A percentile compares a stretch with the other conserved stretches of the same genome.
phyloP scores from a whole-genome alignment of 1,140 invertebrate species.

The Zaprionus inermis region DNA sequence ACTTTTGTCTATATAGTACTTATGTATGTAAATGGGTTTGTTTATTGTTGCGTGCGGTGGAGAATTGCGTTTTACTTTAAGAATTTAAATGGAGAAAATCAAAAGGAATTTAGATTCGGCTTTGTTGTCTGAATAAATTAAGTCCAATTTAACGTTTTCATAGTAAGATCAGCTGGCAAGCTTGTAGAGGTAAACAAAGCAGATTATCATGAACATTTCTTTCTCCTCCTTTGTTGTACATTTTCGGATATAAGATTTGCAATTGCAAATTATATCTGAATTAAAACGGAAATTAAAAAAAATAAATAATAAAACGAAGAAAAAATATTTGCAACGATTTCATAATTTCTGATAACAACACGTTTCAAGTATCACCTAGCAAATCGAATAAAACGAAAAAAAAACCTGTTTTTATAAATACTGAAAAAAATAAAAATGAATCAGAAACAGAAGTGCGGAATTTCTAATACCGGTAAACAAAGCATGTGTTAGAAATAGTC shows the following conservation, averaged over 20 bases:
- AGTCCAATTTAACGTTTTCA: background rate
- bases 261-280: background rate
- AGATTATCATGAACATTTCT: background rate
- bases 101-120: background rate
- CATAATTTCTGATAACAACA: background rate
- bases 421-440: background rate
- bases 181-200: background rate
- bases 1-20: background rate
- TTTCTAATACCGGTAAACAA: background rate
- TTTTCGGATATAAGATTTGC: background rate
- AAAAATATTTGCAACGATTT: background rate
- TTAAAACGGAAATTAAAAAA: too few relatives aligned
- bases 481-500: background rate
- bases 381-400: background rate
- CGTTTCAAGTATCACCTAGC: background rate
- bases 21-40: background rate
- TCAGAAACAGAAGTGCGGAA: slow-evolving; percentile 1
- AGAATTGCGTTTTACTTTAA: slow-evolving; percentile 18
- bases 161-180: background rate
- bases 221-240: background rate
- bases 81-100: background rate
- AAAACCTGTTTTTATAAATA: slow-evolving; percentile 1
- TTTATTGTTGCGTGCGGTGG: slow-evolving; percentile 4
- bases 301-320: too few relatives aligned
- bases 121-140: background rate